Evolutionary conservation across 1,140 invertebrate species (phyloP).

Genomic region (Phymorhynchus buccinoides): DNA sequence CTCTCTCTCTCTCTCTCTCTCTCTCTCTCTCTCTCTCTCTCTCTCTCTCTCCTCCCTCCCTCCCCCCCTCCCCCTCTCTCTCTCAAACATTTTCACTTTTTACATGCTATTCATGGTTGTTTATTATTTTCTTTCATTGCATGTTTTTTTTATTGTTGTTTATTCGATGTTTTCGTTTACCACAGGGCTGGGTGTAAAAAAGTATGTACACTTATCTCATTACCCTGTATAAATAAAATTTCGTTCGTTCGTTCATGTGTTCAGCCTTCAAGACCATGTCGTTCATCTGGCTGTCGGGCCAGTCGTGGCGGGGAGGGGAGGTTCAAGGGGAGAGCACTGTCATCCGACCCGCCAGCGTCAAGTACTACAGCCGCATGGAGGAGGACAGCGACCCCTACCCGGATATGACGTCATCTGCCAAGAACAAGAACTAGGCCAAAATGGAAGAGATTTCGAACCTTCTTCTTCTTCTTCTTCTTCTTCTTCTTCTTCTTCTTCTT

Average conservation of each 20-base stretch:
- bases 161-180: too few relatives aligned
- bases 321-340: slow-evolving; percentile 60
- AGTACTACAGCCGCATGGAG: slow-evolving; percentile 63
- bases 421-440: slow-evolving; percentile 15
- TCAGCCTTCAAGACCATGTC: background rate
- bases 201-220: too few relatives aligned
- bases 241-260: too few relatives aligned
- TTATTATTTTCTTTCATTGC: too few relatives aligned
- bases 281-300: slow-evolving; percentile 55
- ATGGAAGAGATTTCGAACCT: too few relatives aligned
- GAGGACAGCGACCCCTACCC: slow-evolving; percentile 51
- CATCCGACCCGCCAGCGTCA: slow-evolving; percentile 57
- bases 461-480: too few relatives aligned
- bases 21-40: background rate
- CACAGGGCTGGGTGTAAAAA: too few relatives aligned
- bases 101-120: too few relatives aligned
- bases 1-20: slow-evolving; percentile 7
- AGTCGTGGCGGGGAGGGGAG: slow-evolving; percentile 41
- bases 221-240: too few relatives aligned
- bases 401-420: slow-evolving; percentile 37
- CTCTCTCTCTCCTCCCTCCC: background rate
- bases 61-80: background rate
- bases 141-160: too few relatives aligned
- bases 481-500: too few relatives aligned
- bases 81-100: too few relatives aligned